Evolutionary conservation across 2,797 vertebrate genomes (phyloP).

Genomic region (Mus caroli): DNA sequence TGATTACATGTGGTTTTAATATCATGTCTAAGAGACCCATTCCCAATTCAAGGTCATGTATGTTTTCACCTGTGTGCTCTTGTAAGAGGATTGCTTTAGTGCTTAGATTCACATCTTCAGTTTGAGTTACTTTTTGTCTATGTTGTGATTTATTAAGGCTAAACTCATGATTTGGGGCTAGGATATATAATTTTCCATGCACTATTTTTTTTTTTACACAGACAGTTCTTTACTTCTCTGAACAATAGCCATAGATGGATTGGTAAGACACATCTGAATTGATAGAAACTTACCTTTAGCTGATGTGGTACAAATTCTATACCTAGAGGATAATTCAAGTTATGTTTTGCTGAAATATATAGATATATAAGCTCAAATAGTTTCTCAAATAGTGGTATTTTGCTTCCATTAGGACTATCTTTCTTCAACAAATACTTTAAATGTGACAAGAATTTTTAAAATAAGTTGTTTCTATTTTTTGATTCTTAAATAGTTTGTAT

Average conservation of each 20-base stretch:
- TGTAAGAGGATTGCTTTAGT: neutral
- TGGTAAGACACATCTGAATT: neutral
- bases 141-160: neutral
- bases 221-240: neutral
- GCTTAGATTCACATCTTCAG: neutral
- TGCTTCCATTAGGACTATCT: neutral
- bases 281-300: neutral
- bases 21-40: neutral
- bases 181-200: neutral
- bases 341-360: constrained; percentile 17
- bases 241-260: neutral
- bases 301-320: constrained; percentile 18
- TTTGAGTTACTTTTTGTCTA: constrained; percentile 11
- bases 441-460: neutral
- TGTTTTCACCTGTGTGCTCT: neutral
- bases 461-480: neutral
- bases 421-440: constrained; percentile 54
- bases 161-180: neutral
- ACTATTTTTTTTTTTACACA: constrained; percentile 14
- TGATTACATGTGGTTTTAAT: neutral
- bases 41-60: neutral
- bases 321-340: neutral
- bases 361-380: constrained; percentile 7
- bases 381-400: constrained; percentile 42
- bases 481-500: constrained; percentile 23